Percentiles rank a stretch among this genome's conserved stretches.
phyloP scores from a whole-genome alignment of 1,140 invertebrate genomes.

The Chlorops oryzae region DNA sequence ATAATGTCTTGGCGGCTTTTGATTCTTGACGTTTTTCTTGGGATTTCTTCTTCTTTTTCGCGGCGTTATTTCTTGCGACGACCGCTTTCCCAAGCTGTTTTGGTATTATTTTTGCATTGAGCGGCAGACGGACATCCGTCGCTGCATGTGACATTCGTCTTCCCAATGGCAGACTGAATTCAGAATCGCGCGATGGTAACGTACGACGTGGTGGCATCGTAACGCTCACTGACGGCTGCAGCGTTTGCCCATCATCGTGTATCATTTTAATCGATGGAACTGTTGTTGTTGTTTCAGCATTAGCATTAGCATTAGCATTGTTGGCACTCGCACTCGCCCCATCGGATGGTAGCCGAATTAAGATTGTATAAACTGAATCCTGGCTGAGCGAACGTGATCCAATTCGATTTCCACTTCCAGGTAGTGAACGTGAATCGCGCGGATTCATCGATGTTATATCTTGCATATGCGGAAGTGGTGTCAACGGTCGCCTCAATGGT shows the following conservation, averaged over 20 bases:
- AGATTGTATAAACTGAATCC: conserved; percentile 83
- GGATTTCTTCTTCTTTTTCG: conserved; percentile 82
- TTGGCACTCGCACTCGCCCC: conserved; percentile 48
- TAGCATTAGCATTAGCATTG: conserved; percentile 18
- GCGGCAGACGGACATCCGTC: conserved; percentile 72
- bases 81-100: conserved; percentile 64
- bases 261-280: conserved; percentile 81
- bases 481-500: conserved; percentile 35
- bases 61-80: conserved; percentile 53
- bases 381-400: conserved; percentile 58
- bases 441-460: conserved; percentile 35
- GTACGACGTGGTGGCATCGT: conserved; percentile 31
- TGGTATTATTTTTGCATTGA: conserved; percentile 79
- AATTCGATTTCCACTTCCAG: conserved; percentile 36
- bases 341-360: conserved; percentile 75
- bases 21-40: conserved; percentile 95
- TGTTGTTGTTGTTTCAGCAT: too few species aligned
- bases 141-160: conserved; percentile 68
- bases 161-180: conserved; percentile 46
- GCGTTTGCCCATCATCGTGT: conserved; percentile 59
- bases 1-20: conserved; percentile 97
- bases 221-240: conserved; percentile 13
- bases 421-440: conserved; percentile 53
- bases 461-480: conserved; percentile 39
- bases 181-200: conserved; percentile 40